These are phyloP conservation scores for Alexandromys fortis DNA, from an alignment of 2,113 vertebrate genomes.

Conservation along the genomic window DNA sequence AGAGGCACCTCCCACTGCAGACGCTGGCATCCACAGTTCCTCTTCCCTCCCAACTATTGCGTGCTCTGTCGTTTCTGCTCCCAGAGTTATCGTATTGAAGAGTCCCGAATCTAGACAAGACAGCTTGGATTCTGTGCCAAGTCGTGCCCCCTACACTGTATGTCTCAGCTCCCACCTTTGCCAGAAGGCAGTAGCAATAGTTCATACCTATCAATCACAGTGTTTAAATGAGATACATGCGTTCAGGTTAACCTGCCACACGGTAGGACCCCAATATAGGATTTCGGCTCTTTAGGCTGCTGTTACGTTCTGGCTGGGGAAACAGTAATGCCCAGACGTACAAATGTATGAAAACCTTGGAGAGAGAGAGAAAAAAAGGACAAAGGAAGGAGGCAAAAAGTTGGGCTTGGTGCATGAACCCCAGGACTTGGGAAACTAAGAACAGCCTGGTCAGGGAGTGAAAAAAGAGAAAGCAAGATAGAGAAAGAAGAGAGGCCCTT, in stretches of 20 bases:
- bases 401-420: not conserved
- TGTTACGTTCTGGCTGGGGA: not conserved
- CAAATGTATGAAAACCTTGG: not conserved
- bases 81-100: not conserved
- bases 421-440: not conserved
- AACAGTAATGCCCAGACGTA: not conserved
- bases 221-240: not conserved
- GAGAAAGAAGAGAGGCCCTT: not conserved
- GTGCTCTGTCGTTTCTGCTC: not conserved
- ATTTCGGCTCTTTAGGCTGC: not conserved
- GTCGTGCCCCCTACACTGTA: not conserved
- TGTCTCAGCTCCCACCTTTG: not conserved
- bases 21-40: not conserved
- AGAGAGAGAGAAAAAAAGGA: no score
- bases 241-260: not conserved
- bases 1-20: not conserved
- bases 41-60: not conserved
- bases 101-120: not conserved
- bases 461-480: accelerated
- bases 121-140: not conserved
- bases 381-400: no score
- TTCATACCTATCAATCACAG: not conserved
- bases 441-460: not conserved
- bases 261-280: not conserved
- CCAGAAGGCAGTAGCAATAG: not conserved